These are phyloP conservation scores for Ips typographus DNA, from an alignment of 1,140 invertebrate species.

Conservation along the genomic window DNA sequence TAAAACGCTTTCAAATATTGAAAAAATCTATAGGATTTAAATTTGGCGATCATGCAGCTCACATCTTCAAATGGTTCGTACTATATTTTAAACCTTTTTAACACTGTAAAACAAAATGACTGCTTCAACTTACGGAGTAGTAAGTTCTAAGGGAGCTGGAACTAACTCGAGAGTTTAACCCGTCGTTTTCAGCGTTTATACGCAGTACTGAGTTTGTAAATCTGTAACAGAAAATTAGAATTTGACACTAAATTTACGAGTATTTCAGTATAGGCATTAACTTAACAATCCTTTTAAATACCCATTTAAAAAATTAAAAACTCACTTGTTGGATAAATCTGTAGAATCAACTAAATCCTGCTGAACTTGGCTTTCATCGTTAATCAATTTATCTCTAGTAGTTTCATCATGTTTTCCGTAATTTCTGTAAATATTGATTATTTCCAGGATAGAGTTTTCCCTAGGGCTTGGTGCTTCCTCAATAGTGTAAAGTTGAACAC, in stretches of 20 bases:
- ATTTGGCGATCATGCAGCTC: no score
- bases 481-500: conserved; percentile 5
- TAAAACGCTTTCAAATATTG: no score
- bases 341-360: conserved; percentile 16
- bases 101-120: not conserved
- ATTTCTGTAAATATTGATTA: conserved; percentile 1
- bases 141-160: conserved; percentile 21
- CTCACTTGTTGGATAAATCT: conserved; percentile 20
- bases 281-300: not conserved
- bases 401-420: not conserved
- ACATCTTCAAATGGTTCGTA: not conserved
- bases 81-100: not conserved
- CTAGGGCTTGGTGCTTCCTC: not conserved
- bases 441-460: not conserved
- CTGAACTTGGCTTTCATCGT: not conserved
- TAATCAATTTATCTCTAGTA: not conserved
- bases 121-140: conserved; percentile 17
- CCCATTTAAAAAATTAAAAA: conserved; percentile 5
- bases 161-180: conserved; percentile 16
- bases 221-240: conserved; percentile 8
- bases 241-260: not conserved
- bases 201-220: conserved; percentile 22
- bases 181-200: conserved; percentile 15
- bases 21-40: no score
- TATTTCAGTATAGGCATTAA: not conserved